Evolutionary conservation across 1,140 invertebrate species (phyloP).

Genomic region (Drosophila santomea): DNA sequence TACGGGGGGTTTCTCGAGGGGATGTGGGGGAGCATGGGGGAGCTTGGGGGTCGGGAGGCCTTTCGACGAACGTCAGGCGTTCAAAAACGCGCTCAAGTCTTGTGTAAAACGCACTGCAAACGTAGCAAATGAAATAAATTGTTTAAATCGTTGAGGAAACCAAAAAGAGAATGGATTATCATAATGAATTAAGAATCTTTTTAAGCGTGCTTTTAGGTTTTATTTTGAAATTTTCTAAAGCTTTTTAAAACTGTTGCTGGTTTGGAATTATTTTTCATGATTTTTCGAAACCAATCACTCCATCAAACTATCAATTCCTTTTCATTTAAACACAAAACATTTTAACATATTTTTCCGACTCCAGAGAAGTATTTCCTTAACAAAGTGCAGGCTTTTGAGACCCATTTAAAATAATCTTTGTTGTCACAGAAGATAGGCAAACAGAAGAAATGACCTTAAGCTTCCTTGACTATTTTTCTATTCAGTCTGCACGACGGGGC

Average conservation of each 20-base stretch:
- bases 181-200: no score
- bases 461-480: constrained; percentile 31
- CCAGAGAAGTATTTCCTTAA: background rate
- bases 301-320: background rate
- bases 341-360: background rate
- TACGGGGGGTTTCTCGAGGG: background rate
- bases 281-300: background rate
- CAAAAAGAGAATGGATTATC: background rate
- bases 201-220: no score
- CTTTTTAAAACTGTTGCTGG: background rate
- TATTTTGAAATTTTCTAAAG: no score
- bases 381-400: constrained; percentile 3
- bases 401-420: constrained; percentile 30
- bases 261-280: background rate
- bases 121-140: background rate
- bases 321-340: background rate
- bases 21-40: background rate
- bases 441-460: constrained; percentile 21
- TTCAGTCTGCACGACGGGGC: constrained; percentile 20
- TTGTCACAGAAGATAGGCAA: constrained; percentile 2
- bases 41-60: background rate
- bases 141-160: background rate
- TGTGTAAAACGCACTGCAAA: constrained; percentile 4
- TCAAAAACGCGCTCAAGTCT: constrained; percentile 15
- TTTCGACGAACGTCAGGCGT: constrained; percentile 22